Base-by-base conservation (phyloP, 2,113 vertebrate genomes). In the Quiscalus mexicanus region DNA sequence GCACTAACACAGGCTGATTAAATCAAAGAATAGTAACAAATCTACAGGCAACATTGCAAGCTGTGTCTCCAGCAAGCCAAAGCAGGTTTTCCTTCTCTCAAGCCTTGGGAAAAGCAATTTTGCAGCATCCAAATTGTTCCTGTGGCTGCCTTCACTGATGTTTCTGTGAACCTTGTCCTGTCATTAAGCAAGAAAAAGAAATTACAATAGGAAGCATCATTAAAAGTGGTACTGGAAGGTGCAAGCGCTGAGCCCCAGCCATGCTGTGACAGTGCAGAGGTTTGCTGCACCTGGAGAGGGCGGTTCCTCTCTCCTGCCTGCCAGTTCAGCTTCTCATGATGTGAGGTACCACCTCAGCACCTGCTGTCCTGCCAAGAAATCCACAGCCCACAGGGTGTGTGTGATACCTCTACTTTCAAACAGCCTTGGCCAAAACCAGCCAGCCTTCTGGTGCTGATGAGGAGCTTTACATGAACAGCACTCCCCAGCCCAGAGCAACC, bases 401-500 rank as follows among this genome's bases (percentile, higher is more conserved):
- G 33, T 74, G 65, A 70, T 18, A 28, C 19, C 39, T 75, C 60
- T 82, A 18, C 65, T 90, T 92, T 82, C 69, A 75, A 79, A 53
- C 0, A 1, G 25, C 30, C 30, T 69, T 24, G 47, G 37, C 35
- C 78, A 31, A 92, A 84, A 60, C 4, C 53, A 77, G 9, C 15
- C 47, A 73, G 68, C 4, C 10, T 83, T 62, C 28, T 2, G 1
- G 25, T 55, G 33, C 50, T 56, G 24, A 85, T 41, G 18, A 79
- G 31, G 31, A 90, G 35, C 33, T 86, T 67, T 76, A 27, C 16
- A n/a, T 52, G 37, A 73, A 42, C 2, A 69, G 89, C 6, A 5
- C 18, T 47, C 2, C 0, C 30, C 3, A 9, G 9, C 14, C 10
- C 8, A 3, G 7, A 2, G 6, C 22, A n/a, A 23, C n/a, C 21